phyloP scores from a whole-genome alignment of 2,888 invertebrate genomes.

The Apoderus coryli region DNA sequence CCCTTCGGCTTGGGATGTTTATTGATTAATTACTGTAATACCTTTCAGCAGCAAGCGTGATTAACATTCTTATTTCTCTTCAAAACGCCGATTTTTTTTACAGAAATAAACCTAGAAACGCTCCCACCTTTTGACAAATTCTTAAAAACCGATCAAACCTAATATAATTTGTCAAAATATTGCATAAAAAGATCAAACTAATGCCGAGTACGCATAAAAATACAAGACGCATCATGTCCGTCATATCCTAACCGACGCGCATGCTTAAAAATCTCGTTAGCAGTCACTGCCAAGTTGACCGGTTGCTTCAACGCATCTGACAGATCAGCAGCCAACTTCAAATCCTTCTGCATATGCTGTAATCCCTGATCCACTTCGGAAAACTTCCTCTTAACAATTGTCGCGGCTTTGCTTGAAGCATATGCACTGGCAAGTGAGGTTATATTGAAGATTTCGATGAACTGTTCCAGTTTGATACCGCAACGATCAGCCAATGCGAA shows the following conservation, averaged over 20 bases:
- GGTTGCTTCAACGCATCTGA: slow-evolving; percentile 84
- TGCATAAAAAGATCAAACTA: slow-evolving; percentile 34
- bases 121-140: no score
- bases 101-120: no score
- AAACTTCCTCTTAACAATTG: slow-evolving; percentile 26
- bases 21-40: no score
- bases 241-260: slow-evolving; percentile 88
- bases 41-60: no score
- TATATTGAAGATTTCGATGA: slow-evolving; percentile 73
- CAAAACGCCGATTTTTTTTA: no score
- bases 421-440: slow-evolving; percentile 72
- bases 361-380: slow-evolving; percentile 52
- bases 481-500: slow-evolving; percentile 87
- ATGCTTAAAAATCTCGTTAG: slow-evolving; percentile 93
- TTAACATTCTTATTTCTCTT: no score
- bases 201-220: slow-evolving; percentile 79
- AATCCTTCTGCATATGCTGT: slow-evolving; percentile 89
- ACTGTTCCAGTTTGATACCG: slow-evolving; percentile 74
- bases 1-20: no score
- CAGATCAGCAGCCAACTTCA: slow-evolving; percentile 41
- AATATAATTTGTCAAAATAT: no score
- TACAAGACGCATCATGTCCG: slow-evolving; percentile 83
- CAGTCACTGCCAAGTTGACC: slow-evolving; percentile 75
- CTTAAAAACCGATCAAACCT: no score
- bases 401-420: slow-evolving; percentile 62